Base-by-base conservation (phyloP, 2,888 invertebrate species). In the Euphydryas editha region DNA sequence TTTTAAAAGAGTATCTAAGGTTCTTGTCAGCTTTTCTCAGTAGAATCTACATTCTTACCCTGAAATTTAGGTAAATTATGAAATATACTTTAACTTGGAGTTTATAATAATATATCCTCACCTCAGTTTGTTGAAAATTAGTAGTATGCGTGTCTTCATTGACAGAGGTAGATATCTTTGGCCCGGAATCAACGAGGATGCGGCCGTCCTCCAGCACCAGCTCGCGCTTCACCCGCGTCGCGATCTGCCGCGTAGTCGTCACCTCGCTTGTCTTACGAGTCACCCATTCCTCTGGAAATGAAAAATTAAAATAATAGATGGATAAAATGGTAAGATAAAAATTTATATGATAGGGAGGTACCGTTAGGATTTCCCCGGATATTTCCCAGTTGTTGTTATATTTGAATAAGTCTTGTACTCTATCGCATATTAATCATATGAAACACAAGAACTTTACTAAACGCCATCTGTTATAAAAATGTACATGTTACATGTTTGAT, bases 91-190 rank as follows among this genome's bases (percentile, higher is more conserved):
- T 24, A 24, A 24, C 4, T 24, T 24, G 2, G 6, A 24, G 5
- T 30, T 46, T n/a, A 46, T n/a, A 46, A 0, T 0, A 18, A 39
- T 39, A 20, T 55, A 0, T 10, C 15, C 11, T 60, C 72, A 95
- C 96, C 95, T 98, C 97, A 67, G 97, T 97, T 79, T 97, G 96
- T 81, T 97, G 96, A 74, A 96, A 96, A 84, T 98, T 97, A 82
- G 97, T 96, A 68, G 97, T 97, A 81, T 97, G 96, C 56, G 97
- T 96, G 83, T 98, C 97, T 90, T 98, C 97, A 56, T 97, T 98
- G 71, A 98, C 98, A 73, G 97, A 97, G 73, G 97, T 98, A 75
- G 97, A 97, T 81, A 98, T 96, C 86, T 97, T 95, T 5, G 98
- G 98, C 13, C 98, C 98, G 4, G 97, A 95, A 89, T 98, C 98